These are phyloP conservation scores for Enhydra lutris DNA, from an alignment of 2,113 vertebrate genomes.

Conservation along the genomic window DNA sequence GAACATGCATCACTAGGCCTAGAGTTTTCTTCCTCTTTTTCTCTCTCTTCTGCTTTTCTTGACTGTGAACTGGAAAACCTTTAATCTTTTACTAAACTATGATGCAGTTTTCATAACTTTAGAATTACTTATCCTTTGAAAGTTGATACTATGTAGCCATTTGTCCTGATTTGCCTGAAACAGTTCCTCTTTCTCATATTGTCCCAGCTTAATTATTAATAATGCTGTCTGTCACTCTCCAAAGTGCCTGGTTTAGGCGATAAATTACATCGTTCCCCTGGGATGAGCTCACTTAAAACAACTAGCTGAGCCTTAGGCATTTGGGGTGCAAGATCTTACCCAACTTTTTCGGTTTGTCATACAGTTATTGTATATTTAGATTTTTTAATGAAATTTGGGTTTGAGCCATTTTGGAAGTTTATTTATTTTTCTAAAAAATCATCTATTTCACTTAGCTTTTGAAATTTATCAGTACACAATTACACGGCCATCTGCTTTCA, in stretches of 20 bases:
- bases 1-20: neutral
- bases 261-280: neutral
- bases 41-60: neutral
- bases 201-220: constrained; percentile 38
- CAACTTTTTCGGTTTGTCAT: neutral
- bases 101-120: neutral
- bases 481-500: neutral
- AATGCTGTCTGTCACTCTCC: neutral
- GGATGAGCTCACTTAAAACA: neutral
- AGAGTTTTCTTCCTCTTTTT: neutral
- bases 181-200: neutral
- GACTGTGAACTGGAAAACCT: neutral
- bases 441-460: neutral
- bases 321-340: neutral
- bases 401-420: neutral
- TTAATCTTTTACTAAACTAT: neutral
- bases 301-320: neutral
- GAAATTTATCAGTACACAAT: neutral
- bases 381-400: neutral
- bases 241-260: neutral
- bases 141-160: neutral
- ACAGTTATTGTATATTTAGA: neutral
- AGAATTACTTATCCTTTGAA: neutral
- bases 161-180: constrained; percentile 43
- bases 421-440: neutral